Conservation (phyloP, 2,797 vertebrate species). For the Novumbra hubbsi region DNA sequence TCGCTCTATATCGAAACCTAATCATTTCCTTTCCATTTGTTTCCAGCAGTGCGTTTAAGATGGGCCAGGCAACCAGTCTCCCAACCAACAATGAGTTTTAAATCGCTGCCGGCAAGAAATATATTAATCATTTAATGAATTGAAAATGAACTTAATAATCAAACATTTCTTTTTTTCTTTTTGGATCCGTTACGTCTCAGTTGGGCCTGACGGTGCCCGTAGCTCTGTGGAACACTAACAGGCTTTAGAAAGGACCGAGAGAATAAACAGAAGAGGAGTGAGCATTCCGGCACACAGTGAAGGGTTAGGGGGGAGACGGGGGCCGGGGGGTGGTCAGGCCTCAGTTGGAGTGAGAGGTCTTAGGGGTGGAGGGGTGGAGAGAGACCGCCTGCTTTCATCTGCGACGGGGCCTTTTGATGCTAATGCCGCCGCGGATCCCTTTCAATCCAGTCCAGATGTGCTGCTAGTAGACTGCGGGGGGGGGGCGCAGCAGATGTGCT, state of each 20-base stretch:
- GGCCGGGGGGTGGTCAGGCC: conserved; percentile 16
- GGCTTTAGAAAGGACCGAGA: conserved; percentile 36
- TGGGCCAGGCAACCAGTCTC: neutral
- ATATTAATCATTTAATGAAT: conserved; percentile 18
- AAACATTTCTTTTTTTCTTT: conserved; percentile 31
- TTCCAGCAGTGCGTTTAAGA: neutral
- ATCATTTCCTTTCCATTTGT: neutral
- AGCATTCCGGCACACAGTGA: conserved; percentile 52
- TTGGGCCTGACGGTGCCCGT: conserved; percentile 2
- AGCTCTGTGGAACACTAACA: conserved; percentile 49
- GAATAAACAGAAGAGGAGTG: conserved; percentile 32
- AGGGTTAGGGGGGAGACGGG: too few species aligned
- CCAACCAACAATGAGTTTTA: neutral
- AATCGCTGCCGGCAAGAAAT: conserved; percentile 14
- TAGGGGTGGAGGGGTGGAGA: conserved; percentile 25
- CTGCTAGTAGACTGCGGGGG: conserved; percentile 24
- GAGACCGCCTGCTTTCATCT: conserved; percentile 26
- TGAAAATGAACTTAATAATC: conserved; percentile 42
- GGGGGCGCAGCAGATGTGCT: conserved; percentile 44
- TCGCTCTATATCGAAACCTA: neutral
- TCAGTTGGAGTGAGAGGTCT: conserved; percentile 39
- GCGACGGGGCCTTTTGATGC: conserved; percentile 52
- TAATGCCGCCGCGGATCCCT: conserved; percentile 33
- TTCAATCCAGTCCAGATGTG: conserved; percentile 58
- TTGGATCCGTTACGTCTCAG: conserved; percentile 22